phyloP scores from a whole-genome alignment of 2,797 vertebrate genomes.

The Neosilurus mollespiculum region DNA sequence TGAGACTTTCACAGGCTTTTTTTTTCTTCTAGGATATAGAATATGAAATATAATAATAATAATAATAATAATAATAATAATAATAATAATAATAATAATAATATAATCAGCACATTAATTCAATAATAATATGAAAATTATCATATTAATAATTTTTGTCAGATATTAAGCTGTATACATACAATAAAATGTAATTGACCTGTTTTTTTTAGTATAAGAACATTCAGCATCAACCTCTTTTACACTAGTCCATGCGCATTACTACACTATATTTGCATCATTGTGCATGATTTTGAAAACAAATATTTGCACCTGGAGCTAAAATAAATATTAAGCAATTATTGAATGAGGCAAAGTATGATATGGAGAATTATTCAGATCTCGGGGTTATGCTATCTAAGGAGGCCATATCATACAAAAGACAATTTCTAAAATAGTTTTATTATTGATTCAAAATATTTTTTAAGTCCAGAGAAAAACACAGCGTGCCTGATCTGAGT shows the following conservation, averaged over 20 bases:
- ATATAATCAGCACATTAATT: neutral
- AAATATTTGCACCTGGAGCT: neutral
- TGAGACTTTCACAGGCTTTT: neutral
- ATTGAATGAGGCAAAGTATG: too few relatives aligned
- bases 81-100: neutral
- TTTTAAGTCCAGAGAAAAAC: too few relatives aligned
- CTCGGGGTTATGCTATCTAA: too few relatives aligned
- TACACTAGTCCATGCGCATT: neutral
- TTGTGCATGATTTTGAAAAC: neutral
- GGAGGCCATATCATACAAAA: too few relatives aligned
- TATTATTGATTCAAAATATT: too few relatives aligned
- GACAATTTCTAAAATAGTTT: too few relatives aligned
- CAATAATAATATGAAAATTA: neutral
- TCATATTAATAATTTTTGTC: neutral
- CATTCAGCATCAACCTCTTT: neutral
- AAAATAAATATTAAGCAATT: constrained; percentile 23
- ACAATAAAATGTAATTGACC: constrained; percentile 1
- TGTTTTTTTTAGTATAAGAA: neutral
- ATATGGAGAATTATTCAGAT: too few relatives aligned
- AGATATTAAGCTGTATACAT: neutral
- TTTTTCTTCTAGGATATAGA: neutral
- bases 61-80: neutral
- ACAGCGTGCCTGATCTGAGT: too few relatives aligned
- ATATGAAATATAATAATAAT: constrained; percentile 3
- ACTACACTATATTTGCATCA: neutral